Evolutionary conservation across 2,113 vertebrate species (phyloP), one percentile per base, ranked within the genome.

Genomic region (Nothoprocta pentlandii): DNA sequence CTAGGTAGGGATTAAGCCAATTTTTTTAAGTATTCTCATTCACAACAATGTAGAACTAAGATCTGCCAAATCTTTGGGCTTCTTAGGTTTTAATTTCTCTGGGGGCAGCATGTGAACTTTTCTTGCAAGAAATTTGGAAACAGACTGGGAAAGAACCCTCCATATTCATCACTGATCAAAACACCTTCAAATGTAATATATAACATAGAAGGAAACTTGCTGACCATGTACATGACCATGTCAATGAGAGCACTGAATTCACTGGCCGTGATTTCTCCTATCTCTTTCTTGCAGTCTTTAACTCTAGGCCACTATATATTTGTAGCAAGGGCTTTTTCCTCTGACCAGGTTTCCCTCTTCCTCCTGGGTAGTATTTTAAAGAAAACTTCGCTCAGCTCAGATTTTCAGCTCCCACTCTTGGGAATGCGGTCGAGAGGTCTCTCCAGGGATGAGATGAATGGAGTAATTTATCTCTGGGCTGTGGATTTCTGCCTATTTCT

Each of bases 1-100:
- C 47, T 71, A 63, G 16, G 13, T 46, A 6, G 19, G 34, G 61
- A 14, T 69, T 28, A 42, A 85, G n/a, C 61, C 91, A 53, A 51
- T 3, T 54, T 39, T 54, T 91, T 51, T 71, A 12, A 12, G 89
- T 77, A 89, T 86, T 32, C 75, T 67, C 0, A 0, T 69, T 71
- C 51, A 75, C 64, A 66, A 13, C 67, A 46, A 46, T 69, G 67
- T 59, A 64, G 54, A 92, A 62, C 87, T 89, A 70, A 95, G 5
- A 42, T 81, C 71, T 71, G 81, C 67, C 67, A 87, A n/a, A 87
- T 77, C 54, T 58, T 67, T 79, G 67, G 32, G 7, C 49, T 95
- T 70, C 93, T 92, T 76, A 34, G 82, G 73, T 66, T 94, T 91
- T n/a, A 71, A 80, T 87, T 94, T 87, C 89, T 93, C 75, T 91